Conservation (phyloP, 37 sponge, comb jelly and placozoan species). For the Geodia barretti region DNA sequence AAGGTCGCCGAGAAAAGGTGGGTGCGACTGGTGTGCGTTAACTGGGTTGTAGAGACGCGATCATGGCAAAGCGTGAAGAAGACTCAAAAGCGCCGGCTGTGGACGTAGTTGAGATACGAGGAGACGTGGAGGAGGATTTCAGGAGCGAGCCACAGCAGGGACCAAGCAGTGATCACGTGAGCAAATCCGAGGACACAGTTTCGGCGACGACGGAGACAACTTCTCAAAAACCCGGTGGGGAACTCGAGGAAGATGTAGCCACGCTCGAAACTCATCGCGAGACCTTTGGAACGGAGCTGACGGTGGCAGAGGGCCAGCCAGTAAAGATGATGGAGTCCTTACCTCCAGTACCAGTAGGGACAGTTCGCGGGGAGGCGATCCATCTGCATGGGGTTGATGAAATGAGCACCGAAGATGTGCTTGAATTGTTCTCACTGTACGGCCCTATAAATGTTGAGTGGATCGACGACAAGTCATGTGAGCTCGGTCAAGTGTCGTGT, state of each 20-base stretch:
- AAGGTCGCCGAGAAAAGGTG: not conserved
- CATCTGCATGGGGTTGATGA: constrained; percentile 76
- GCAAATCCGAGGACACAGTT: too few relatives aligned
- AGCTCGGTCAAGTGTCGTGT: constrained; percentile 5
- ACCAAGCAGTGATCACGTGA: too few relatives aligned
- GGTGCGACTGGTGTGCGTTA: not conserved
- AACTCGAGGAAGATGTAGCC: too few relatives aligned
- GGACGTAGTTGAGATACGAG: too few relatives aligned
- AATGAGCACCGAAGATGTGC: constrained; percentile 69
- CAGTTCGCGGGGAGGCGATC: constrained; percentile 57
- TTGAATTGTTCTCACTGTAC: constrained; percentile 56
- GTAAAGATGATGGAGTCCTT: not conserved
- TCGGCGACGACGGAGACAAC: too few relatives aligned
- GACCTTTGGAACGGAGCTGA: not conserved
- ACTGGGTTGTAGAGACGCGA: not conserved
- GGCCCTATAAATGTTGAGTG: constrained; percentile 73
- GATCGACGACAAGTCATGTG: constrained; percentile 81
- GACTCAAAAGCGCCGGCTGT: too few relatives aligned
- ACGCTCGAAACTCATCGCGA: too few relatives aligned
- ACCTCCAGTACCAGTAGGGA: not conserved
- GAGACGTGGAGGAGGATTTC: too few relatives aligned
- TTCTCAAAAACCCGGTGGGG: not conserved
- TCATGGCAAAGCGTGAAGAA: too few relatives aligned
- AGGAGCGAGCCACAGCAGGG: too few relatives aligned
- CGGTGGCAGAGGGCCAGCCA: not conserved